These are phyloP conservation scores for Cheilosia soror DNA, from an alignment of 2,888 invertebrate species.

Conservation along the genomic window DNA sequence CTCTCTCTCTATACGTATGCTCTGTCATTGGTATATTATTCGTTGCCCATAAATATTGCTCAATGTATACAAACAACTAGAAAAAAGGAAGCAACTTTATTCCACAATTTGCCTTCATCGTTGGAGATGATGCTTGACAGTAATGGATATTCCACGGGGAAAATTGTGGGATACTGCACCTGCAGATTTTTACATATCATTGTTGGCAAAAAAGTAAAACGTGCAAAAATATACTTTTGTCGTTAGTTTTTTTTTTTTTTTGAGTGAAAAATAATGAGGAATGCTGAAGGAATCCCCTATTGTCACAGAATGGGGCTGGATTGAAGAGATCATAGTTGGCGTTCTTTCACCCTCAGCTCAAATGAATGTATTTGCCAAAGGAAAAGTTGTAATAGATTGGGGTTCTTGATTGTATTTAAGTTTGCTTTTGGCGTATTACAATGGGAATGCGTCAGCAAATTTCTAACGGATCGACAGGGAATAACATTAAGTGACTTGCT, in stretches of 20 bases:
- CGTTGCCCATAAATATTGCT: constrained; percentile 59
- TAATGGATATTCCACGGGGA: constrained; percentile 59
- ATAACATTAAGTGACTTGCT: constrained; percentile 75
- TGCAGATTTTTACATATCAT: constrained; percentile 55
- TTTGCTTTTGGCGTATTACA: constrained; percentile 24
- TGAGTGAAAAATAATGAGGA: constrained; percentile 61
- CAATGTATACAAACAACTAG: constrained; percentile 35
- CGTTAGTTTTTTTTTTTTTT: constrained; percentile 31
- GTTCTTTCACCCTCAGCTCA: constrained; percentile 33
- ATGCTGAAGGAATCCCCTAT: constrained; percentile 49
- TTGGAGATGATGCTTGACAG: constrained; percentile 38
- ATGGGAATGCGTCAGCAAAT: constrained; percentile 56
- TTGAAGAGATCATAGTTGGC: constrained; percentile 61
- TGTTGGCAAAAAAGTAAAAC: constrained; percentile 35
- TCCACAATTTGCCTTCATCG: constrained; percentile 68
- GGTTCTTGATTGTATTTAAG: constrained; percentile 10
- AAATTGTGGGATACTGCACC: constrained; percentile 56
- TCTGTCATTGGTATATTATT: constrained; percentile 46
- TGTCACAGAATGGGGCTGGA: constrained; percentile 45
- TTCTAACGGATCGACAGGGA: constrained; percentile 59
- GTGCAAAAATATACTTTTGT: constrained; percentile 27
- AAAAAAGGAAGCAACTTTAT: constrained; percentile 57
- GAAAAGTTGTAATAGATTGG: constrained; percentile 19
- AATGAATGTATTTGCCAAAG: constrained; percentile 32
- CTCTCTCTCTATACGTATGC: constrained; percentile 7